These are phyloP conservation scores for Dicerorhinus sumatrensis DNA, from an alignment of 2,113 vertebrate species.

Conservation along the genomic window DNA sequence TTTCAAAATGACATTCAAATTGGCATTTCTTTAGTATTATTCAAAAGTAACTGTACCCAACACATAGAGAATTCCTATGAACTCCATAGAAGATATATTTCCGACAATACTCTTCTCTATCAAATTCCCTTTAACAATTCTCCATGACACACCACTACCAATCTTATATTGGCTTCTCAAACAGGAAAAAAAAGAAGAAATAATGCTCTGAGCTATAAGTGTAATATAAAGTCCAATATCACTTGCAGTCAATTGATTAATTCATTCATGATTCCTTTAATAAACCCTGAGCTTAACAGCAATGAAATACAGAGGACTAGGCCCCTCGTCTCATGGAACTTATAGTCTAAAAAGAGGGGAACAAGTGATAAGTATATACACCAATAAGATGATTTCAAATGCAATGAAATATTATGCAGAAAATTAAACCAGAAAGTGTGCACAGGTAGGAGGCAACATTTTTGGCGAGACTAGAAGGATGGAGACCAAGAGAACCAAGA, in stretches of 20 bases:
- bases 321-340: neutral
- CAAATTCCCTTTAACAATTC: neutral
- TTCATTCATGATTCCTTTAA: neutral
- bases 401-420: neutral
- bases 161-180: neutral
- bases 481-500: neutral
- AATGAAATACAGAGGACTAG: neutral
- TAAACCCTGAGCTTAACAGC: neutral
- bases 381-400: neutral
- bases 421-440: neutral
- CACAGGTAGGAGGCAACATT: neutral
- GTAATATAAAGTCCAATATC: neutral
- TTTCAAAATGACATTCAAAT: neutral
- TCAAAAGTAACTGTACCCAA: neutral
- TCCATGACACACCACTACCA: neutral
- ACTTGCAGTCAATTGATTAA: neutral
- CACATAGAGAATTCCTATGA: neutral
- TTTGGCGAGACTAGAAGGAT: neutral
- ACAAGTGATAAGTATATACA: neutral
- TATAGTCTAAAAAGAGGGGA: neutral
- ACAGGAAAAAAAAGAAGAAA: neutral
- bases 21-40: neutral
- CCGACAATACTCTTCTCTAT: neutral
- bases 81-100: neutral
- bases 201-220: neutral